These are phyloP conservation scores for Eupsilia transversa DNA, from an alignment of 2,888 invertebrate species.

Conservation along the genomic window DNA sequence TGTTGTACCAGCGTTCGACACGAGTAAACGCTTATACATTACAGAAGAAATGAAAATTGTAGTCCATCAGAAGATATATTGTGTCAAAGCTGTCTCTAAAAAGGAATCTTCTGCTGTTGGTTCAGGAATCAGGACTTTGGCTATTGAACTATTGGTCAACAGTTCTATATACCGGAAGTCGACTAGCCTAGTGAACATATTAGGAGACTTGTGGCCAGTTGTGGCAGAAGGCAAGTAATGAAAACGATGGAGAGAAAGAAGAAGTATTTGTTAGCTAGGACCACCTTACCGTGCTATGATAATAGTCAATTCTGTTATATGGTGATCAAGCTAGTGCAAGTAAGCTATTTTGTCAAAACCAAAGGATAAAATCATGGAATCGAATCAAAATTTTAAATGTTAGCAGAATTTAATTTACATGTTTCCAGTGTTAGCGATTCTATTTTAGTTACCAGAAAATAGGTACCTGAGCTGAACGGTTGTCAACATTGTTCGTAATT, in stretches of 20 bases:
- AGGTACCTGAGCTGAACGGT: background rate
- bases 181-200: background rate
- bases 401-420: slow-evolving; percentile 12
- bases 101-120: too few species aligned
- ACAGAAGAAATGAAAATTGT: too few species aligned
- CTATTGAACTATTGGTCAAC: background rate
- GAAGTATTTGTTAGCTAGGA: background rate
- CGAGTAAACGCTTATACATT: too few species aligned
- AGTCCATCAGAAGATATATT: too few species aligned
- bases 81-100: too few species aligned
- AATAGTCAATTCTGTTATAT: background rate
- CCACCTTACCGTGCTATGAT: background rate
- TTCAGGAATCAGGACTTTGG: too few species aligned
- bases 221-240: background rate
- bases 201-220: background rate
- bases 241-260: background rate
- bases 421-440: slow-evolving; percentile 9
- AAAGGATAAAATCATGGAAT: background rate
- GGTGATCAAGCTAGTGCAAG: background rate
- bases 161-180: background rate
- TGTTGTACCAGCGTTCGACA: background rate
- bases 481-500: background rate
- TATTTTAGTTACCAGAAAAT: background rate
- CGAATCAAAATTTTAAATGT: background rate
- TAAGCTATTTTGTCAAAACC: background rate